Conservation (phyloP, 2,797 vertebrate genomes). For the Helicolenus hilgendorfi region DNA sequence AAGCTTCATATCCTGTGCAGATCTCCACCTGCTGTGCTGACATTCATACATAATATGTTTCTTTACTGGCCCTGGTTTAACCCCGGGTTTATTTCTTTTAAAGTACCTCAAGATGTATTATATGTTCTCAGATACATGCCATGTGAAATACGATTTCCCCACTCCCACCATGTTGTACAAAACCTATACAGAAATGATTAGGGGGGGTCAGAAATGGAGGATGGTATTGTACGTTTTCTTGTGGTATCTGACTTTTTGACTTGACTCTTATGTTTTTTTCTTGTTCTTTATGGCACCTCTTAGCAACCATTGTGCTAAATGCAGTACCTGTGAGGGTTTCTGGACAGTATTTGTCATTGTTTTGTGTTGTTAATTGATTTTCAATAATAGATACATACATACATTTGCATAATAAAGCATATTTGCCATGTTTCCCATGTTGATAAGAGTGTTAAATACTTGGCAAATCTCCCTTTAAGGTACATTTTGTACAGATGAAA, state of each 20-base stretch:
- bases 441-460: too few species aligned
- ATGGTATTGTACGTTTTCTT: not conserved
- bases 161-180: not conserved
- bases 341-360: too few species aligned
- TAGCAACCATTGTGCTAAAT: not conserved
- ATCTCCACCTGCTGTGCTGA: slow-evolving; percentile 49
- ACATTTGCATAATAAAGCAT: too few species aligned
- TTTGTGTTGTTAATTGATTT: too few species aligned
- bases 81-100: slow-evolving; percentile 30
- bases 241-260: not conserved
- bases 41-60: slow-evolving; percentile 30
- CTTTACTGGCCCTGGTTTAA: slow-evolving; percentile 48
- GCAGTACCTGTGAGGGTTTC: too few species aligned
- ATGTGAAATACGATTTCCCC: slow-evolving; percentile 21
- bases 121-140: not conserved
- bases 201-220: not conserved
- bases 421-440: too few species aligned
- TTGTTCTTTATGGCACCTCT: not conserved
- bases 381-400: too few species aligned
- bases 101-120: slow-evolving; percentile 26
- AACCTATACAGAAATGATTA: not conserved
- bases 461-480: too few species aligned
- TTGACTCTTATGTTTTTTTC: not conserved
- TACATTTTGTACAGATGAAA: too few species aligned
- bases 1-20: slow-evolving; percentile 68